A percentile compares a stretch with the other conserved stretches of the same genome.
These are phyloP conservation scores for Drosophila murphyi DNA, from an alignment of 1,140 invertebrate genomes.

Conservation along the genomic window DNA sequence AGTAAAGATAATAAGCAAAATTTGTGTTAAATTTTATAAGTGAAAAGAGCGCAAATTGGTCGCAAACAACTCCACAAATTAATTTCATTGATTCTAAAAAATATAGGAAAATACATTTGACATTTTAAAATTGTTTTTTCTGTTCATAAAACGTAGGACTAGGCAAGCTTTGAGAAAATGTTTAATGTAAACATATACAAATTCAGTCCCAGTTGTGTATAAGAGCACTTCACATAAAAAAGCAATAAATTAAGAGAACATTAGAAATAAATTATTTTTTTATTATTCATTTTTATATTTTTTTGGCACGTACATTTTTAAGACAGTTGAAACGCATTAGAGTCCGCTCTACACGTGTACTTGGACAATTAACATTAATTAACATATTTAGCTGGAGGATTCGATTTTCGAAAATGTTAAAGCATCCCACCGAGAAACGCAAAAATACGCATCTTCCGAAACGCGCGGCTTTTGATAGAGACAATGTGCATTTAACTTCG, in stretches of 20 bases:
- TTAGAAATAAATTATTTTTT: not conserved
- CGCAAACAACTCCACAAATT: not conserved
- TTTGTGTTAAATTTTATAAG: not conserved
- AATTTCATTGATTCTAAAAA: not conserved
- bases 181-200: not conserved
- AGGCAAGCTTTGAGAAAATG: not conserved
- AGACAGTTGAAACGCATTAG: too few relatives aligned
- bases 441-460: not conserved
- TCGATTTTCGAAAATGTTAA: not conserved
- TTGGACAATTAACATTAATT: not conserved
- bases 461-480: not conserved
- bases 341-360: too few relatives aligned
- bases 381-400: not conserved
- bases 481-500: constrained; percentile 3
- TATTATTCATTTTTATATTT: not conserved
- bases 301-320: not conserved
- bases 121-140: too few relatives aligned
- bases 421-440: not conserved
- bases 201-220: too few relatives aligned
- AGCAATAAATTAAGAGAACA: constrained; percentile 1
- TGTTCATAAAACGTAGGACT: not conserved
- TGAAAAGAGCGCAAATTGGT: not conserved
- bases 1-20: constrained; percentile 3
- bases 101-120: too few relatives aligned
- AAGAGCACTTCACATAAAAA: not conserved